Evolutionary conservation across 1,140 invertebrate genomes (phyloP).

Genomic region (Sinella curviseta): DNA sequence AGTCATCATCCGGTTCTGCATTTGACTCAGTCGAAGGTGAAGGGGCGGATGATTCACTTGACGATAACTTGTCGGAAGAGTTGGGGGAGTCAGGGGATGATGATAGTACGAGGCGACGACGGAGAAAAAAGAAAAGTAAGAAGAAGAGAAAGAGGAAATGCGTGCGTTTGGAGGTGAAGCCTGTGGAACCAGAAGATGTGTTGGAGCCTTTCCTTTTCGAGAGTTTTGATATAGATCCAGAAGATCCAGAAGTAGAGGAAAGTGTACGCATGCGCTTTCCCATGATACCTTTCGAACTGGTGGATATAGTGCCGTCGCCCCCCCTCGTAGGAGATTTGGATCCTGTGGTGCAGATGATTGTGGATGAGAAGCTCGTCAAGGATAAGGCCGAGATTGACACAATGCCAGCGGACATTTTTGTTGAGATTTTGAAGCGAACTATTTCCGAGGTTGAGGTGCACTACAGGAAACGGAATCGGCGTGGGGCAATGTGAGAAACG

Average conservation of each 20-base stretch:
- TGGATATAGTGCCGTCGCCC: slow-evolving; percentile 29
- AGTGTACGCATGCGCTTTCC: slow-evolving; percentile 34
- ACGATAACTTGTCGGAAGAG: slow-evolving; percentile 10
- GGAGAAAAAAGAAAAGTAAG: slow-evolving; percentile 10
- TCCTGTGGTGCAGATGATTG: slow-evolving; percentile 22
- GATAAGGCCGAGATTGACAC: slow-evolving; percentile 19
- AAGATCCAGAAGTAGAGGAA: slow-evolving; percentile 35
- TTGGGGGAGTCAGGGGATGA: not conserved
- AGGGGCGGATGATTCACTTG: too few relatives aligned
- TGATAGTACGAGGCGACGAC: not conserved
- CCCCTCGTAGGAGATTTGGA: slow-evolving; percentile 27
- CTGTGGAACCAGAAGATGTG: not conserved
- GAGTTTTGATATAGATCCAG: slow-evolving; percentile 34
- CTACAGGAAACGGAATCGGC: not conserved
- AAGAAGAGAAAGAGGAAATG: slow-evolving; percentile 10
- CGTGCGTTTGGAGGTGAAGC: not conserved
- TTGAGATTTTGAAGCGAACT: slow-evolving; percentile 36
- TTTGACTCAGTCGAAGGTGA: not conserved
- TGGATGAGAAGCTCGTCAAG: slow-evolving; percentile 28
- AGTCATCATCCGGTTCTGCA: not conserved
- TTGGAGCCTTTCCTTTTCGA: slow-evolving; percentile 19
- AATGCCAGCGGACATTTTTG: slow-evolving; percentile 34
- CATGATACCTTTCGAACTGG: not conserved
- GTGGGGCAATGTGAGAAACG: slow-evolving; percentile 24
- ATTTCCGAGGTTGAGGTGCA: slow-evolving; percentile 32